phyloP scores from a whole-genome alignment of 2,113 vertebrate genomes.

The Thermophis baileyi region DNA sequence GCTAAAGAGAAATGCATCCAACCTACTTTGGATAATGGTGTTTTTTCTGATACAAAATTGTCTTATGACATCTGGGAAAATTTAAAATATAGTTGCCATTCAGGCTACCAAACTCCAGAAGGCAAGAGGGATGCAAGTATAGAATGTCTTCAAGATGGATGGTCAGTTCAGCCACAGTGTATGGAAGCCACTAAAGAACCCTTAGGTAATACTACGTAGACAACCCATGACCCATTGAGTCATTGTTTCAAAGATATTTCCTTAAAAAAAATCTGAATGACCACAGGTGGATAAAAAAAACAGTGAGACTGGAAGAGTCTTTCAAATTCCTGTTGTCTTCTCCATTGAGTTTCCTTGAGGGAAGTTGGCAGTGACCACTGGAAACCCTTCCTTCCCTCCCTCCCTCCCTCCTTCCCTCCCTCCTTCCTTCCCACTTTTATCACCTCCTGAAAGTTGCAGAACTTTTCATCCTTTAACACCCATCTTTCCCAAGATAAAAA shows the following conservation, averaged over 20 bases:
- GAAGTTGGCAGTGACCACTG: neutral
- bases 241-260: neutral
- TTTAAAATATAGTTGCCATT: conserved; percentile 57
- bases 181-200: conserved; percentile 51
- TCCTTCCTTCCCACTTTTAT: neutral
- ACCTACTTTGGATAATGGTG: conserved; percentile 63
- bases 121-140: conserved; percentile 55
- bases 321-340: neutral
- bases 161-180: conserved; percentile 67
- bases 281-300: neutral
- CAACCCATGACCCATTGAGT: neutral
- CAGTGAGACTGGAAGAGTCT: neutral
- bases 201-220: neutral
- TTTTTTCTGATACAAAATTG: conserved; percentile 47
- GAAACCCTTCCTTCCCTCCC: neutral
- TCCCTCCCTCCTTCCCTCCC: no score
- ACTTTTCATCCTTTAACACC: neutral
- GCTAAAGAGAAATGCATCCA: conserved; percentile 66
- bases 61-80: conserved; percentile 63
- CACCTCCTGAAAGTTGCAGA: neutral
- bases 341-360: neutral
- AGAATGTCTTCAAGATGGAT: conserved; percentile 61
- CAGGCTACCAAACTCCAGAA: conserved; percentile 52
- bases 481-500: neutral
- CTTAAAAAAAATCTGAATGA: neutral